phyloP scores from a whole-genome alignment of 2,888 invertebrate genomes.

The Synergus gifuensis region DNA sequence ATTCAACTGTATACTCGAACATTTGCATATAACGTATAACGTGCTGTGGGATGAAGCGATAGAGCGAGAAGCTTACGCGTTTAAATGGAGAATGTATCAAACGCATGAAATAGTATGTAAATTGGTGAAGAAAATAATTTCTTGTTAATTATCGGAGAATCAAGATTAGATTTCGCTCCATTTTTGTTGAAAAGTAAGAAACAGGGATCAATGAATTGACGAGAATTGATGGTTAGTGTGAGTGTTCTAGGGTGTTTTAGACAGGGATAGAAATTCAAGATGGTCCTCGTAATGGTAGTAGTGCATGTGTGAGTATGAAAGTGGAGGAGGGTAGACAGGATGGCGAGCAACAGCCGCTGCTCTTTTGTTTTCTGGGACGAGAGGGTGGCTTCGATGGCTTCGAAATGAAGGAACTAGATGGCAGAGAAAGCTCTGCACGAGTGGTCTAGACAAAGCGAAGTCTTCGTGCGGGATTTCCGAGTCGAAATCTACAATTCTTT shows the following conservation, averaged over 20 bases:
- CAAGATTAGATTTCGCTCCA: neutral
- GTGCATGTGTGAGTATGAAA: constrained; percentile 45
- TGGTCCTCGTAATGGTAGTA: constrained; percentile 39
- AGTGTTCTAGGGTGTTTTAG: constrained; percentile 33
- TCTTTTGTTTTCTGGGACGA: constrained; percentile 72
- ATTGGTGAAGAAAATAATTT: neutral
- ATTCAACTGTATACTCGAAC: constrained; percentile 64
- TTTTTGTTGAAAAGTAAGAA: constrained; percentile 5
- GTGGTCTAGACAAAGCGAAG: constrained; percentile 42
- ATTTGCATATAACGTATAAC: constrained; percentile 64
- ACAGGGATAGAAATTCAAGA: constrained; percentile 34
- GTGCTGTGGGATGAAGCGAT: constrained; percentile 13
- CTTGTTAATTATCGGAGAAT: neutral
- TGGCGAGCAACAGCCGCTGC: constrained; percentile 70
- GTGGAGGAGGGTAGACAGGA: constrained; percentile 46
- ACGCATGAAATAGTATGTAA: neutral
- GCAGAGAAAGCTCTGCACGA: constrained; percentile 52
- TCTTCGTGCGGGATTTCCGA: constrained; percentile 30
- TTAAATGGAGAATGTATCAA: neutral
- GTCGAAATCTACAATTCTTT: constrained; percentile 31
- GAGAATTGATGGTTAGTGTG: neutral
- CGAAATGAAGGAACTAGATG: constrained; percentile 60
- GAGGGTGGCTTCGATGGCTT: constrained; percentile 67
- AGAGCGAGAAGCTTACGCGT: neutral
- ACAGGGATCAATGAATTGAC: constrained; percentile 30